Evolutionary conservation across 2,797 vertebrate species (phyloP), one percentile per base, ranked within the genome.

Genomic region (Sebastes iracundus): DNA sequence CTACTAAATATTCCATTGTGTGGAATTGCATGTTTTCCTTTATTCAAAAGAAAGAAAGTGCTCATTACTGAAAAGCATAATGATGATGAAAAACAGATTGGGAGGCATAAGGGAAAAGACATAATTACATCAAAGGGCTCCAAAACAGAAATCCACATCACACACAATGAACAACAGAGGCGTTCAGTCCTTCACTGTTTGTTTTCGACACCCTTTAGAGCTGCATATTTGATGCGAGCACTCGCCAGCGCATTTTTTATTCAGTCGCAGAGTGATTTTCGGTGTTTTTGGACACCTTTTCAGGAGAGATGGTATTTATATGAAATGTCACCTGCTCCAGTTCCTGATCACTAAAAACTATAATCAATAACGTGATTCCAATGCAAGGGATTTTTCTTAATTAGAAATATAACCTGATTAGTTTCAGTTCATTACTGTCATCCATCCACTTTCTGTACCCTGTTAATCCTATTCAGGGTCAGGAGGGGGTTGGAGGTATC

Each of bases 11-110:
- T 91, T 91, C 89, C 79, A 90, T 91, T 92, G 84, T 88, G 83
- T 72, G 72, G 86, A 89, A 88, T 66, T 55, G 87, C 84, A 75
- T 87, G 84, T 89, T 90, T 92, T 88, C 62, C 79, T 83, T 91
- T 88, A 86, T 87, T 92, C 86, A 88, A 87, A 89, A 85, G 85
- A 90, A 77, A 79, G 78, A 81, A 80, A 85, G 77, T 67, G 87
- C 90, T 94, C 90, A 84, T 94, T 93, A 93, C 86, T 91, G 92
- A 90, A 91, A 88, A 93, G 87, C 81, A 86, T 86, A 89, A 90
- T 89, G 68, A 84, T 87, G 87, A 91, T 90, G 84, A 90, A 92
- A 90, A 92, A 79, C 85, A 89, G 85, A 87, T 88, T 78, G 81
- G 67, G 83, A 91, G 79, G 87, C 91, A 87, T 81, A 58, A 86